A percentile compares a stretch with the other conserved stretches of the same genome.
These are phyloP conservation scores for Branchipolynoe longqiensis DNA, from an alignment of 2,888 invertebrate genomes.

Conservation along the genomic window DNA sequence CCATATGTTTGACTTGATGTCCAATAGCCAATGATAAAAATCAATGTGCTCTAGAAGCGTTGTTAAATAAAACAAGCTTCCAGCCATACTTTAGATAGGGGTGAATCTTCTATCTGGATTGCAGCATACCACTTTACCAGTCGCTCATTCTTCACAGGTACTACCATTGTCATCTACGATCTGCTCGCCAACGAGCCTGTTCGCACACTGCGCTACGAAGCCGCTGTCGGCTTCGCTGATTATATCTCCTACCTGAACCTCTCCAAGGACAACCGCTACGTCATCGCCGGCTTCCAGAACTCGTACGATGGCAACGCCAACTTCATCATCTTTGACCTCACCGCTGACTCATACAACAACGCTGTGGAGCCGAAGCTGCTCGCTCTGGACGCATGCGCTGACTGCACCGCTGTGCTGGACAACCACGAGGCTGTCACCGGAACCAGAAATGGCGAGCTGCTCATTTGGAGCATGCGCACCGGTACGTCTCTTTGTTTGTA, in stretches of 20 bases:
- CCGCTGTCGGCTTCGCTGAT: slow-evolving; percentile 80
- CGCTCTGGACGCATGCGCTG: slow-evolving; percentile 79
- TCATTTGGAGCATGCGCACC: slow-evolving; percentile 81
- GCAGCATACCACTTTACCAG: too few species aligned
- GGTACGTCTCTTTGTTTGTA: too few species aligned
- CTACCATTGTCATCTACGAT: slow-evolving; percentile 81
- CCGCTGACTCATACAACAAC: slow-evolving; percentile 72
- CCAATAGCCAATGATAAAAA: too few species aligned
- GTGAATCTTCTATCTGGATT: too few species aligned
- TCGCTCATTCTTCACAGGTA: slow-evolving; percentile 64
- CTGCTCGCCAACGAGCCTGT: slow-evolving; percentile 80
- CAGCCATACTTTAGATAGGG: too few species aligned
- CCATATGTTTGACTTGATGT: too few species aligned
- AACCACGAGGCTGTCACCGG: slow-evolving; percentile 81
- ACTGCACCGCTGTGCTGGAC: slow-evolving; percentile 79
- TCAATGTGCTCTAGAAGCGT: too few species aligned
- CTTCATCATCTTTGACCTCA: slow-evolving; percentile 81
- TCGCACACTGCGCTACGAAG: slow-evolving; percentile 76
- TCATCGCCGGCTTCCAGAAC: slow-evolving; percentile 81
- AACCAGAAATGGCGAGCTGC: slow-evolving; percentile 80
- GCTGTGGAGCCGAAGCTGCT: slow-evolving; percentile 79
- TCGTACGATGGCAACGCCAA: slow-evolving; percentile 80
- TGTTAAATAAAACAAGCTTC: too few species aligned
- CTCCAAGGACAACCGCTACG: slow-evolving; percentile 72
- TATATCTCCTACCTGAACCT: slow-evolving; percentile 78